Conservation (phyloP, 2,888 invertebrate species). For the Gasteruption jaculator region DNA sequence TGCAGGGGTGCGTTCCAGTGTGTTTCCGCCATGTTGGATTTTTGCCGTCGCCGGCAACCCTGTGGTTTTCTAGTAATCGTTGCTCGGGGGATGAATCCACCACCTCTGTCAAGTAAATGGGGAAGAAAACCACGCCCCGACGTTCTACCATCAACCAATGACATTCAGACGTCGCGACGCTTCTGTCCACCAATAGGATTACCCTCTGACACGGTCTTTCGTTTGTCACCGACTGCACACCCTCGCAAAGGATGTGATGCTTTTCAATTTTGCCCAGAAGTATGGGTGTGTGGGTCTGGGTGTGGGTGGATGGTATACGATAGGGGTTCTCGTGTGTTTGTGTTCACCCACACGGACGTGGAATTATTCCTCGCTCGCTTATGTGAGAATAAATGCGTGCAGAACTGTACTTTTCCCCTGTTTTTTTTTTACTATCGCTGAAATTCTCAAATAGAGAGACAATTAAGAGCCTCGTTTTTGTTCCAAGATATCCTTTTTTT, state of each 20-base stretch:
- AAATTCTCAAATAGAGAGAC: no score
- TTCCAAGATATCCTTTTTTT: no score
- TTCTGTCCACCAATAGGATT: conserved; percentile 51
- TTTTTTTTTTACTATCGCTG: no score
- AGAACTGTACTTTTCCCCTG: no score
- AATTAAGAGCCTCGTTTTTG: no score
- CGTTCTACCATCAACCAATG: conserved; percentile 40
- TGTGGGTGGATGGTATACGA: no score
- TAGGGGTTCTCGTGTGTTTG: no score
- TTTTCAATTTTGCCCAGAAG: conserved; percentile 43
- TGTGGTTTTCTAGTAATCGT: conserved; percentile 36
- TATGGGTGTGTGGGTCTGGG: no score
- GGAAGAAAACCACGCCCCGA: conserved; percentile 39
- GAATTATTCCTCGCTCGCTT: no score
- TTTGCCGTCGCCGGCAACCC: conserved; percentile 28
- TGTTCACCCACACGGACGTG: no score
- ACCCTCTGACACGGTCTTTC: conserved; percentile 52
- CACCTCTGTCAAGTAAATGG: conserved; percentile 3
- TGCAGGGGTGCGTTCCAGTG: no score
- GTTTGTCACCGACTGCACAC: conserved; percentile 43
- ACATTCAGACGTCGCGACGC: conserved; percentile 45
- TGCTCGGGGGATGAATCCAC: conserved; percentile 27
- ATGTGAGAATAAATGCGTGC: no score
- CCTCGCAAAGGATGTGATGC: conserved; percentile 26
- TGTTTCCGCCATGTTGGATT: conserved; percentile 47